These are phyloP conservation scores for Phoenicopterus ruber DNA, from an alignment of 2,113 vertebrate genomes.

Conservation along the genomic window DNA sequence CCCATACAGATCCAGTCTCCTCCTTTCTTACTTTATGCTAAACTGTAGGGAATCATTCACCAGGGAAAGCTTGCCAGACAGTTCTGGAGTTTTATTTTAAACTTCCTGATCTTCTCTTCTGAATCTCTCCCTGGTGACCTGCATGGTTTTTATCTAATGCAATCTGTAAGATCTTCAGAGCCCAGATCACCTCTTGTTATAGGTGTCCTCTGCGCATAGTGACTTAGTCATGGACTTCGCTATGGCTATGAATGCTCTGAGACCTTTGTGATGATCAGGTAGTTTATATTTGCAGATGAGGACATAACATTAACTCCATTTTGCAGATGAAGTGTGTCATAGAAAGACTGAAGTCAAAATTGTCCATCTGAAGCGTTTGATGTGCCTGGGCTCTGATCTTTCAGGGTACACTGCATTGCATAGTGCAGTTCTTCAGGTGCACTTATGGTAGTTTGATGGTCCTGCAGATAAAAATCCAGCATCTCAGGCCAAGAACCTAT, in stretches of 20 bases:
- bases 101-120: not conserved
- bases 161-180: not conserved
- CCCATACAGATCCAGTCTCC: not conserved
- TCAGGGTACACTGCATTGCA: not conserved
- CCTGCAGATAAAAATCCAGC: not conserved
- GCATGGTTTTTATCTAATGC: not conserved
- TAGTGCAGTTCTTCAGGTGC: not conserved
- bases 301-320: not conserved
- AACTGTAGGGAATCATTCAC: not conserved
- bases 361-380: not conserved
- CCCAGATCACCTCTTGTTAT: not conserved
- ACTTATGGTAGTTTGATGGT: not conserved
- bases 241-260: not conserved
- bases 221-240: not conserved
- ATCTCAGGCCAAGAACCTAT: not conserved
- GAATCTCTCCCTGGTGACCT: not conserved
- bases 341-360: not conserved
- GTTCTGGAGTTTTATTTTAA: not conserved
- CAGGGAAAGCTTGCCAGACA: not conserved
- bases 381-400: not conserved
- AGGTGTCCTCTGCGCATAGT: not conserved
- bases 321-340: not conserved
- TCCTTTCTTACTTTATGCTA: not conserved
- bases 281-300: not conserved
- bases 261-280: not conserved